Percentiles rank a stretch among this genome's conserved stretches.
Conservation (phyloP, 2,113 vertebrate species). For the Grammomys dolichurus region DNA sequence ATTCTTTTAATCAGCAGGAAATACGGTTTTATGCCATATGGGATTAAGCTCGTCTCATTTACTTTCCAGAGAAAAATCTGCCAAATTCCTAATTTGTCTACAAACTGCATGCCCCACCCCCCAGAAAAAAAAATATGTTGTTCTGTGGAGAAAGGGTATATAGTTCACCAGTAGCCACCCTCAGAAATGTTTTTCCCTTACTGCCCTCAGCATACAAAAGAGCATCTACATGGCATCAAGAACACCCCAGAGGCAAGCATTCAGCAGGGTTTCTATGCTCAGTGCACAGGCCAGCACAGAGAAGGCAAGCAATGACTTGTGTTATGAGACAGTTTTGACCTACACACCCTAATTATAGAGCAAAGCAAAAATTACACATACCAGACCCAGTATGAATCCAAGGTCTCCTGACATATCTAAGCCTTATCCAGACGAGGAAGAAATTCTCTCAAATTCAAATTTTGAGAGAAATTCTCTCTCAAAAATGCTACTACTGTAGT, state of each 20-base stretch:
- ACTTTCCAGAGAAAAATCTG: conserved; percentile 24
- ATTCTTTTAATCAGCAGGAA: conserved; percentile 31
- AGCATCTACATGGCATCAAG: background rate
- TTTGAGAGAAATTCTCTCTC: conserved; percentile 6
- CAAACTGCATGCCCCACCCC: background rate
- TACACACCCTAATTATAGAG: background rate
- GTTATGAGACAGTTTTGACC: conserved; percentile 10
- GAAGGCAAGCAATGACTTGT: conserved; percentile 19
- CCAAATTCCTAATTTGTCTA: conserved; percentile 21
- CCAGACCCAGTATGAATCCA: background rate
- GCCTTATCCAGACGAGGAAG: background rate
- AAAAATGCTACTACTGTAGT: background rate
- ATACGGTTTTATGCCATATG: background rate
- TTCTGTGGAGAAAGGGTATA: background rate
- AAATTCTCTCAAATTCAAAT: background rate
- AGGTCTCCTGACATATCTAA: background rate
- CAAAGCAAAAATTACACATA: conserved; percentile 48
- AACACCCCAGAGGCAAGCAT: background rate
- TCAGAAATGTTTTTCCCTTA: background rate
- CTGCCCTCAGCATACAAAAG: background rate
- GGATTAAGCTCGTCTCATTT: background rate
- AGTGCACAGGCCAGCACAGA: conserved; percentile 37
- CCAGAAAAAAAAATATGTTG: background rate
- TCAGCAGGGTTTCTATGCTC: background rate
- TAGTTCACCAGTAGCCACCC: background rate